Evolutionary conservation across 2,797 vertebrate species (phyloP).

Genomic region (Tamandua tetradactyla): DNA sequence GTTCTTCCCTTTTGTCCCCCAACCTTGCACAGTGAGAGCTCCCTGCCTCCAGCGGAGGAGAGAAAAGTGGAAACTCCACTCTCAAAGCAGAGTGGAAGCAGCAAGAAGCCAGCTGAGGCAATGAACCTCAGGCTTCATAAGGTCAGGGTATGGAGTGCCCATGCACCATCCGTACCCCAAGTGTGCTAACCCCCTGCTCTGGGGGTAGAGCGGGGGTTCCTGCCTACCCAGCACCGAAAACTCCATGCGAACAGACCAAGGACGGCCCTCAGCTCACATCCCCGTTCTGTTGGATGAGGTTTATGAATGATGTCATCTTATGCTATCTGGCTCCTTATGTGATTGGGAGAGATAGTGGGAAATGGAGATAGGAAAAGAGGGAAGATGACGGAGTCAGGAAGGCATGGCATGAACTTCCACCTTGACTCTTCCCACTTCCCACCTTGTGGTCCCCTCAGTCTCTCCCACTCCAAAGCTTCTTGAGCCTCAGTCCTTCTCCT

Average conservation of each 20-base stretch:
- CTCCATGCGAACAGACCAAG: neutral
- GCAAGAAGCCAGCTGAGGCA: constrained; percentile 38
- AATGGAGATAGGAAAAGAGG: neutral
- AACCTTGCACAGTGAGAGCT: constrained; percentile 72
- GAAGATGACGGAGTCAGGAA: neutral
- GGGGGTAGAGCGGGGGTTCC: neutral
- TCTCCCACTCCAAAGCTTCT: neutral
- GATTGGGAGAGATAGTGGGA: neutral
- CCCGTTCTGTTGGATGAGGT: neutral
- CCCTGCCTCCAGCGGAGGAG: constrained; percentile 18
- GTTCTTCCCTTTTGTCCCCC: neutral
- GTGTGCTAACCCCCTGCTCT: constrained; percentile 10
- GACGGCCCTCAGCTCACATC: neutral
- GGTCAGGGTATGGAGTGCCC: constrained; percentile 43
- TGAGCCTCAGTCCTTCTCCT: constrained; percentile 85
- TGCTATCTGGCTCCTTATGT: neutral
- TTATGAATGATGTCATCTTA: constrained; percentile 42
- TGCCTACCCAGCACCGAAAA: neutral
- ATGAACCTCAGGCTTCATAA: constrained; percentile 44
- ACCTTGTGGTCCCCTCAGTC: neutral
- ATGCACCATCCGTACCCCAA: neutral
- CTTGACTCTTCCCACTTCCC: neutral
- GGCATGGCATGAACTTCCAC: neutral
- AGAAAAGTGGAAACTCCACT: constrained; percentile 27
- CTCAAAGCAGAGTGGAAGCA: constrained; percentile 58